Base-by-base conservation (phyloP, 2,797 vertebrate species). In the Pangasius sanitwongsei region DNA sequence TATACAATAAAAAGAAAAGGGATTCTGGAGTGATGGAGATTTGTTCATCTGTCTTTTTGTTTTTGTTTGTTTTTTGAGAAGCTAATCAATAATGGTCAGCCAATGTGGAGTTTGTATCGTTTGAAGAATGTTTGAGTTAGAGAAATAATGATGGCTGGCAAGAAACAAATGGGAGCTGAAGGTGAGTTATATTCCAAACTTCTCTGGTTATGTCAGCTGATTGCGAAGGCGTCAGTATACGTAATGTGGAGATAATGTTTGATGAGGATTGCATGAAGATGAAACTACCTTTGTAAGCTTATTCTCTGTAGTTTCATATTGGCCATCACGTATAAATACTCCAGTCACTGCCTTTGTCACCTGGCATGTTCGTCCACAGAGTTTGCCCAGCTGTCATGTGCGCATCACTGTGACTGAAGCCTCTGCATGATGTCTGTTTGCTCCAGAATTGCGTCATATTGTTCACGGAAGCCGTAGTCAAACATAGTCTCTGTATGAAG, bases 311-410 rank as follows among this genome's bases (percentile, higher is more conserved):
- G 25, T 44, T 44, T 83, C 59, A 41, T 9, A 44, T 63, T 65
- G 37, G 3, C 25, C 59, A 65, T 83, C 13, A 63, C 25, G 1
- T 15, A 65, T 16, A n/a, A 83, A 63, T 83, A 23, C 80, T 15
- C 20, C 57, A 41, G 57, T 13, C 34, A 82, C 55, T 61, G 23
- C 55, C 34, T 82, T 83, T 83, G 81, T 65, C 81, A 83, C 34
- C 1, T 41, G 63, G 12, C 34, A 44, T 16, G 12, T 83, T 82
- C 20, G 9, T 59, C 20, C 31, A 59, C 55, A 82, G 34, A 63
- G 37, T 63, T 44, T 83, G 81, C 59, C 37, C 20, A 59, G 78
- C 34, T 59, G 55, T 55, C 55, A 25, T 37, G 55, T 82, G 20
- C 25, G 23, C 6, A 11, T 23, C 53, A 25, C 5, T 12, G 13